These are phyloP conservation scores for Rhinoderma darwinii DNA, from an alignment of 2,113 vertebrate genomes.

Conservation along the genomic window DNA sequence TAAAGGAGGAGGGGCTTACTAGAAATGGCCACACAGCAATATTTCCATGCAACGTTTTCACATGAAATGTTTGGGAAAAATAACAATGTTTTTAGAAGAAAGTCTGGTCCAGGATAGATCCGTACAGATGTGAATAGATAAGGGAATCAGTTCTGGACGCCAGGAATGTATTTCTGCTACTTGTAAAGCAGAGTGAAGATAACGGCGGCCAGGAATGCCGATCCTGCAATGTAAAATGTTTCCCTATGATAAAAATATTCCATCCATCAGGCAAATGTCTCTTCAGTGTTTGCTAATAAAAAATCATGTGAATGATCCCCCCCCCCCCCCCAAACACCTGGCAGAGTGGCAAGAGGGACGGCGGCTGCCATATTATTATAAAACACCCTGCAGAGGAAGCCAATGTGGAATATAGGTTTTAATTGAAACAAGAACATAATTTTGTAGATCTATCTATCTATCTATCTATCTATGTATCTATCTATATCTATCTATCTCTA, in stretches of 20 bases:
- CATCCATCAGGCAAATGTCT: conserved; percentile 67
- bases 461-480: too few species aligned
- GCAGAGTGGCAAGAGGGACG: conserved; percentile 21
- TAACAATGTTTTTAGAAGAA: too few species aligned
- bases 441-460: too few species aligned
- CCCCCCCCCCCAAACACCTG: conserved; percentile 57
- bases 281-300: conserved; percentile 63
- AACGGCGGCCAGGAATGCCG: conserved; percentile 67
- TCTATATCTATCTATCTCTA: too few species aligned
- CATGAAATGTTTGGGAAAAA: too few species aligned
- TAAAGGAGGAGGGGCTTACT: too few species aligned
- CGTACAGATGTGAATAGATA: conserved; percentile 30
- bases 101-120: not conserved
- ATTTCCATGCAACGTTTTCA: too few species aligned
- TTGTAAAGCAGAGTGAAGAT: conserved; percentile 63
- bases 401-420: too few species aligned
- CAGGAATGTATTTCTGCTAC: conserved; percentile 68
- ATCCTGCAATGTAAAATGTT: conserved; percentile 65
- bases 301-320: conserved; percentile 64
- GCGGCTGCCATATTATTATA: conserved; percentile 51
- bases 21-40: too few species aligned
- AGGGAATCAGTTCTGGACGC: not conserved
- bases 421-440: too few species aligned
- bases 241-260: conserved; percentile 68
- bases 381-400: too few species aligned